A percentile compares a stretch with the other conserved stretches of the same genome.
These are phyloP conservation scores for Drosophila mercatorum DNA, from an alignment of 2,888 invertebrate genomes.

Conservation along the genomic window DNA sequence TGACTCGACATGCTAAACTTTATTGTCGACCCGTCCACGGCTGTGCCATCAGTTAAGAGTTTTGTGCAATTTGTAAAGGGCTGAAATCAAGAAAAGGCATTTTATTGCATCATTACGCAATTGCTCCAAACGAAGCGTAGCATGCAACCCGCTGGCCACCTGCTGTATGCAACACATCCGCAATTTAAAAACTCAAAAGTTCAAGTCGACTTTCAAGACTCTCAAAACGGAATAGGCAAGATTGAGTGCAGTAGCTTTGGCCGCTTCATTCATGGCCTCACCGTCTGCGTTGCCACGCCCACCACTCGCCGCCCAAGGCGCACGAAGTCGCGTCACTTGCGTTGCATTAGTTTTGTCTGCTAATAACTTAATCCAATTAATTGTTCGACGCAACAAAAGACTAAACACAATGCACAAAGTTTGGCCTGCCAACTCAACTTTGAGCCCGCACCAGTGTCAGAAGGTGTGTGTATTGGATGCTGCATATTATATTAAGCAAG, in stretches of 20 bases:
- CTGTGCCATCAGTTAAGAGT: constrained; percentile 13
- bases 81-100: constrained; percentile 55
- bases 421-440: constrained; percentile 22
- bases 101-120: constrained; percentile 72
- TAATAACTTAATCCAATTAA: constrained; percentile 70
- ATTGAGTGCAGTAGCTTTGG: constrained; percentile 12
- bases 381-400: constrained; percentile 19
- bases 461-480: constrained; percentile 2
- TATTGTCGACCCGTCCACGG: constrained; percentile 9
- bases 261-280: not conserved
- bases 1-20: constrained; percentile 21
- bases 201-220: constrained; percentile 24
- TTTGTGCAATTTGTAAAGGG: constrained; percentile 63
- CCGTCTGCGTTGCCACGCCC: not conserved
- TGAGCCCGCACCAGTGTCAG: not conserved
- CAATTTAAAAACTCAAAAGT: not conserved
- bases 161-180: constrained; percentile 11
- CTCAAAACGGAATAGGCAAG: not conserved
- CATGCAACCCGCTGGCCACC: constrained; percentile 16
- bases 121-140: constrained; percentile 39
- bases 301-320: not conserved
- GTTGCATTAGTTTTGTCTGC: constrained; percentile 26
- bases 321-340: not conserved
- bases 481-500: constrained; percentile 22
- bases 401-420: constrained; percentile 28